These are phyloP conservation scores for Aquatica leii DNA, from an alignment of 2,888 invertebrate species.

Conservation along the genomic window DNA sequence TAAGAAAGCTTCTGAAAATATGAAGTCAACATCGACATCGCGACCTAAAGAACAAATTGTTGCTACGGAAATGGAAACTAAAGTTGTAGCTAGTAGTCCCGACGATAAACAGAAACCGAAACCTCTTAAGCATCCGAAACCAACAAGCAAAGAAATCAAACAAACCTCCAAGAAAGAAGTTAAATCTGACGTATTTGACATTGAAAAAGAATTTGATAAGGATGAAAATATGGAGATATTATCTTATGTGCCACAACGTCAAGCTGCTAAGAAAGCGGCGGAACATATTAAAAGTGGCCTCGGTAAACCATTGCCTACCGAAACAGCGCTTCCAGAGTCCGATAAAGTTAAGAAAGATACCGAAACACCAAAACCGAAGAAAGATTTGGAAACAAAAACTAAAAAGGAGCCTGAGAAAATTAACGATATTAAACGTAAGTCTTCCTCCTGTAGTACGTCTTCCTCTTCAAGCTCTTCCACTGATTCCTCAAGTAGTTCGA, in stretches of 20 bases:
- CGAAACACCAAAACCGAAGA: conserved; percentile 39
- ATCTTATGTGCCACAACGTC: conserved; percentile 87
- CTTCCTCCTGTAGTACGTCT: conserved; percentile 65
- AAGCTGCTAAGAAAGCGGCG: conserved; percentile 91
- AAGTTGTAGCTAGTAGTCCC: conserved; percentile 38
- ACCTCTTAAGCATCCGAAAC: conserved; percentile 45
- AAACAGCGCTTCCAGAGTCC: conserved; percentile 52
- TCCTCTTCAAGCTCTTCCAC: conserved; percentile 62
- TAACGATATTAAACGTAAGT: conserved; percentile 62
- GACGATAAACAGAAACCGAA: conserved; percentile 44
- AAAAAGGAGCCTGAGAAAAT: conserved; percentile 51
- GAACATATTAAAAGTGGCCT: conserved; percentile 87
- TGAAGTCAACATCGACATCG: conserved; percentile 72
- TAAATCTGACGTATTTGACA: conserved; percentile 63
- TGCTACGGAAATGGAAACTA: conserved; percentile 33
- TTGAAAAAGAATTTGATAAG: conserved; percentile 71
- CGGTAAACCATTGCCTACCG: conserved; percentile 62
- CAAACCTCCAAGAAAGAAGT: conserved; percentile 58
- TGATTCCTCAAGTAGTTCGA: conserved; percentile 64
- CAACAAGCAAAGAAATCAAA: conserved; percentile 50
- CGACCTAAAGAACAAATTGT: conserved; percentile 53
- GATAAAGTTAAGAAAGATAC: conserved; percentile 51
- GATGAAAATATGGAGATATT: conserved; percentile 69
- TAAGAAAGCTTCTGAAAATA: conserved; percentile 89
- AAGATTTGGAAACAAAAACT: conserved; percentile 42